Conservation (phyloP, 1,140 invertebrate genomes). For the Drosophila quadrilineata region DNA sequence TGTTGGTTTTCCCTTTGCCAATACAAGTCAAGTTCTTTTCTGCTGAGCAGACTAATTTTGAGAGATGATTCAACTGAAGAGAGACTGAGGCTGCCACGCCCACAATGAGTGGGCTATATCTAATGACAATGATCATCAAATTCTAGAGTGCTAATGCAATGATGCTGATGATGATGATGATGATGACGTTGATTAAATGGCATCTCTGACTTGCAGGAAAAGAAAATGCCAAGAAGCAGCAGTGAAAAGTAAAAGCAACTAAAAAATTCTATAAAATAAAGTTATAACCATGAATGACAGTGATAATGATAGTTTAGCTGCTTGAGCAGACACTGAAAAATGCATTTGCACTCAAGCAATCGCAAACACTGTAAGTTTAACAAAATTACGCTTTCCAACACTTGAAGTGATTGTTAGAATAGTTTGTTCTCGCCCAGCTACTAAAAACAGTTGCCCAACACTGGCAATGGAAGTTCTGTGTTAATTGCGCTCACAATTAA, state of each 20-base stretch:
- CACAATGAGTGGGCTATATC: too few species aligned
- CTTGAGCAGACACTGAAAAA: conserved; percentile 16
- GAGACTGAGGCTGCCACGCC: background rate
- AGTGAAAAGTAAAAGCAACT: background rate
- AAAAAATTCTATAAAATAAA: conserved; percentile 11
- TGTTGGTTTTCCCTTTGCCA: conserved; percentile 39
- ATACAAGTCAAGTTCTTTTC: conserved; percentile 55
- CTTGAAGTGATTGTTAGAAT: too few species aligned
- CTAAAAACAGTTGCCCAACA: too few species aligned
- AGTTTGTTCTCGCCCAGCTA: too few species aligned
- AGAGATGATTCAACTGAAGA: conserved; percentile 40
- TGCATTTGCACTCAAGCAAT: too few species aligned
- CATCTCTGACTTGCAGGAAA: conserved; percentile 42
- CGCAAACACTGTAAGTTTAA: too few species aligned
- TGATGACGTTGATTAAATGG: conserved; percentile 34
- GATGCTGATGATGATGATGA: conserved; percentile 3
- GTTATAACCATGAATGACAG: conserved; percentile 21
- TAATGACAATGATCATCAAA: background rate
- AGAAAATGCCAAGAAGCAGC: background rate
- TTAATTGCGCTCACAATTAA: too few species aligned
- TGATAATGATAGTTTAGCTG: background rate
- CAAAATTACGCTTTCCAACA: too few species aligned
- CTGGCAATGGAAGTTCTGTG: too few species aligned
- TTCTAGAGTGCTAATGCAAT: too few species aligned
- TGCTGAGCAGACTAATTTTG: conserved; percentile 51